phyloP scores from a whole-genome alignment of 2,113 vertebrate species.

The Anolis sagrei region DNA sequence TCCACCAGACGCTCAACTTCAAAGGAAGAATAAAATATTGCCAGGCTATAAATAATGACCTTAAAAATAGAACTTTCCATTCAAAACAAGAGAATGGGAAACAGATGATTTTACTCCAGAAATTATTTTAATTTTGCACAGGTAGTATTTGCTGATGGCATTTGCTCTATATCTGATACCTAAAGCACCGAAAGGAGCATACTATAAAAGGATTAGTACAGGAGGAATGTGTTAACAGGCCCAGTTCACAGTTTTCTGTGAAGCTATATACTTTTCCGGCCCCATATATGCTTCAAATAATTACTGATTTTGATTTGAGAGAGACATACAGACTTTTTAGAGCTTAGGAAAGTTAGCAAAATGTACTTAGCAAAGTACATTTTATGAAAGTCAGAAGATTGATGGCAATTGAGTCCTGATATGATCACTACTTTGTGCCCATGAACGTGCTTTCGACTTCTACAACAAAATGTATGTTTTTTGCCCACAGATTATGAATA shows the following conservation, averaged over 20 bases:
- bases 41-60: conserved; percentile 4
- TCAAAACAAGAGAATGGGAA: conserved; percentile 25
- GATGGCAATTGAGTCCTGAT: too few species aligned
- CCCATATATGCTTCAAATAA: neutral
- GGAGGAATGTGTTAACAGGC: neutral
- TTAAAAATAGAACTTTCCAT: conserved; percentile 23
- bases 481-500: too few species aligned
- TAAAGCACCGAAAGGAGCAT: neutral
- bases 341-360: neutral
- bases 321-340: neutral
- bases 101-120: neutral
- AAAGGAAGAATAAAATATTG: neutral
- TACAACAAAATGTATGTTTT: too few species aligned
- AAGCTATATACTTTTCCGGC: neutral
- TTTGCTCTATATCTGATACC: neutral
- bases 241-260: neutral
- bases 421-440: too few species aligned
- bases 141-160: neutral
- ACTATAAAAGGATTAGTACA: neutral
- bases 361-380: neutral
- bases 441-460: too few species aligned
- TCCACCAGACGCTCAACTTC: neutral
- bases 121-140: neutral
- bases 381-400: neutral
- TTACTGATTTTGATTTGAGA: neutral